Evolutionary conservation across 2,888 invertebrate species (phyloP).

Genomic region (Gastrophysa polygoni): DNA sequence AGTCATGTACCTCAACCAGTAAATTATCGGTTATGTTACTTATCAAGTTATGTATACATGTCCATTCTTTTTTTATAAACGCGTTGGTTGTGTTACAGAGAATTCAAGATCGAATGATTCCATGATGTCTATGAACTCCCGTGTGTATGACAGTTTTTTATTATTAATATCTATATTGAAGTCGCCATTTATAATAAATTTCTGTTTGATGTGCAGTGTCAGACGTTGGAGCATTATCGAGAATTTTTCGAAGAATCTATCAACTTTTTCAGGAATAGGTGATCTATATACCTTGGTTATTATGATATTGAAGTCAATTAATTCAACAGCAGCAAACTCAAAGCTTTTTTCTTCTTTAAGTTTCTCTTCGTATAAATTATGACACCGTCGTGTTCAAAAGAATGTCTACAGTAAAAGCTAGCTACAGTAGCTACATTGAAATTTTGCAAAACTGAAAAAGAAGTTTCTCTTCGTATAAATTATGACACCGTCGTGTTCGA

Average conservation of each 20-base stretch:
- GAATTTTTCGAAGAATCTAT: background rate
- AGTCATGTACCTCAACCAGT: constrained; percentile 8
- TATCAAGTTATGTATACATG: background rate
- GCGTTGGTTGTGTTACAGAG: constrained; percentile 1
- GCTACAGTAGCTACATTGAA: background rate
- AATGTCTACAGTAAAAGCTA: constrained; percentile 3
- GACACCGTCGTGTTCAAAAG: background rate
- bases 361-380: background rate
- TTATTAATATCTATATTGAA: constrained; percentile 1
- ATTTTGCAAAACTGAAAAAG: background rate
- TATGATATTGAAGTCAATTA: constrained; percentile 1
- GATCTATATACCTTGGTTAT: constrained; percentile 5
- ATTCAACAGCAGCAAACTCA: constrained; percentile 5
- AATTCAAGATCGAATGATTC: background rate
- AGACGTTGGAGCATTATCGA: constrained; percentile 4
- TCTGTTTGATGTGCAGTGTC: background rate
- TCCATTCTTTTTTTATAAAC: background rate
- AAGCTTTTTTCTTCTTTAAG: background rate
- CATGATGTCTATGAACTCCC: background rate
- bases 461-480: background rate
- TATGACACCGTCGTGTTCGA: background rate
- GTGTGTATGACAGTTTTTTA: background rate
- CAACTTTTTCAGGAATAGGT: constrained; percentile 1
- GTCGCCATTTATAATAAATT: background rate
- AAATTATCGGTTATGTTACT: constrained; percentile 1